A percentile compares a stretch with the other conserved stretches of the same genome.
Conservation (phyloP, 30 jellyfish, hydroid and myxozoan genomes). For the Nemopilema nomurai region DNA sequence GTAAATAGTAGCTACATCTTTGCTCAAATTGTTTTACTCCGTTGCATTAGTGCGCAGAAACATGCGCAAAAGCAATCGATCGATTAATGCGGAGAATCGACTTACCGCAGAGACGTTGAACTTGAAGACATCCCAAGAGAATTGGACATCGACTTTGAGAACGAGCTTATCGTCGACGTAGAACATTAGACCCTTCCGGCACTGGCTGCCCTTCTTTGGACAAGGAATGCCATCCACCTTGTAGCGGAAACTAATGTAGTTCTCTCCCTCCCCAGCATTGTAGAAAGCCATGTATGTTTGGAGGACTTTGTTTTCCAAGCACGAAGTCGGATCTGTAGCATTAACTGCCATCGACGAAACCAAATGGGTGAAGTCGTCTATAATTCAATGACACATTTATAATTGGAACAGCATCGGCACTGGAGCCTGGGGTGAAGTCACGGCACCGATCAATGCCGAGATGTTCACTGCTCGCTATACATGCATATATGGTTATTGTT, state of each 20-base stretch:
- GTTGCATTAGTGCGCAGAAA: too few relatives aligned
- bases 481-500: too few relatives aligned
- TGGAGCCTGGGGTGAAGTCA: too few relatives aligned
- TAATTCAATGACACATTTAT: too few relatives aligned
- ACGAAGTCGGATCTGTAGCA: slow-evolving; percentile 56
- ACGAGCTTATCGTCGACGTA: slow-evolving; percentile 73
- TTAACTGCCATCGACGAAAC: slow-evolving; percentile 74
- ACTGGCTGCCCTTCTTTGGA: slow-evolving; percentile 33
- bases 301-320: slow-evolving; percentile 73
- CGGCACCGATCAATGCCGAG: too few relatives aligned
- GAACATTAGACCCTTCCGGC: slow-evolving; percentile 83
- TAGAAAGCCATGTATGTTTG: slow-evolving; percentile 64
- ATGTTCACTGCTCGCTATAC: too few relatives aligned
- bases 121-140: slow-evolving; percentile 74
- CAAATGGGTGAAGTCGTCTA: slow-evolving; percentile 79
- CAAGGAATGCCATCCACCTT: slow-evolving; percentile 95
- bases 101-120: slow-evolving; percentile 63
- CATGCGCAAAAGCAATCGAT: too few relatives aligned
- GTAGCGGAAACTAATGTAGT: slow-evolving; percentile 74
- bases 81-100: too few relatives aligned
- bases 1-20: too few relatives aligned
- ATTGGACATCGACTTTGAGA: slow-evolving; percentile 77
- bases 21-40: too few relatives aligned
- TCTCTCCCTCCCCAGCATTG: slow-evolving; percentile 31
- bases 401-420: not conserved